These are phyloP conservation scores for Cathartes aura DNA, from an alignment of 2,113 vertebrate genomes.

Conservation along the genomic window DNA sequence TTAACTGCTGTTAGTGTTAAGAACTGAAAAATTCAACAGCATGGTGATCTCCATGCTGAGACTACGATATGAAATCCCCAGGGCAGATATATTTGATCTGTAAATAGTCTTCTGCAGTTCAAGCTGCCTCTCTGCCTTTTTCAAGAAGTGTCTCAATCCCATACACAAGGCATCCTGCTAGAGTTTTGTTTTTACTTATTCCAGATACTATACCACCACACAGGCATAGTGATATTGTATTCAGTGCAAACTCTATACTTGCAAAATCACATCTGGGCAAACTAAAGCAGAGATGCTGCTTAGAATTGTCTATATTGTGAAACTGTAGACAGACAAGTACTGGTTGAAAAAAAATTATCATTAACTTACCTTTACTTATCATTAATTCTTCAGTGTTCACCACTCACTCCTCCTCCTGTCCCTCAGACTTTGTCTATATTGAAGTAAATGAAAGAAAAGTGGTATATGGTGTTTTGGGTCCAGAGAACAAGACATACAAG, in stretches of 20 bases:
- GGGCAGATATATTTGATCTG: not conserved
- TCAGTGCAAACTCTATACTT: not conserved
- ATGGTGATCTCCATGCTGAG: not conserved
- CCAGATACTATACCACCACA: not conserved
- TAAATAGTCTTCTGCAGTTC: not conserved
- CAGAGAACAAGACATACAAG: not conserved
- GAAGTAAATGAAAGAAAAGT: not conserved
- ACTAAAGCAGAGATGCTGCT: not conserved
- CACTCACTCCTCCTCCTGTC: not conserved
- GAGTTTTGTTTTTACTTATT: not conserved
- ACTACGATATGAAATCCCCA: not conserved
- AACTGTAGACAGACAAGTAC: not conserved
- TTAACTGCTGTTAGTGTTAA: not conserved
- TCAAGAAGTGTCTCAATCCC: not conserved
- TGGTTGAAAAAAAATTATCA: not conserved
- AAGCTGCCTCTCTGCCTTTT: not conserved
- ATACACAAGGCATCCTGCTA: not conserved
- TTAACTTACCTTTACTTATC: not conserved
- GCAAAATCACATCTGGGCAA: not conserved
- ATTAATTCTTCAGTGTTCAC: not conserved
- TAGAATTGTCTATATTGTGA: not conserved
- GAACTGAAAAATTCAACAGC: not conserved
- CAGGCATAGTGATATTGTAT: accelerated
- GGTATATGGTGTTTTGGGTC: not conserved
- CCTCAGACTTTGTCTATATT: not conserved